Percentiles rank a stretch among this genome's conserved stretches.
Conservation (phyloP, 2,888 invertebrate species). For the Copidosoma aretas region DNA sequence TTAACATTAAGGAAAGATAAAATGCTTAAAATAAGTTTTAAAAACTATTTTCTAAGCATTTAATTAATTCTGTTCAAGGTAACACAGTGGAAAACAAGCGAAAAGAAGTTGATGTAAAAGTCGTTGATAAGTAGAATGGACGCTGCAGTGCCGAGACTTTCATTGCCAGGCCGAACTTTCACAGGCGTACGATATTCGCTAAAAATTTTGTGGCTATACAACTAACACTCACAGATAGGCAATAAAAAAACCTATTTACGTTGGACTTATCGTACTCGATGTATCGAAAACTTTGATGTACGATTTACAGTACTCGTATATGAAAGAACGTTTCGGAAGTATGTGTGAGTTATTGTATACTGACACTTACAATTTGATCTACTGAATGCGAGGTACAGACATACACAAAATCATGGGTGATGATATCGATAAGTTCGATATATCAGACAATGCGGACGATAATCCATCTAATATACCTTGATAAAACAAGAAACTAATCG, state of each 20-base stretch:
- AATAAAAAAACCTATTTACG: constrained; percentile 52
- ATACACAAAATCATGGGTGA: constrained; percentile 37
- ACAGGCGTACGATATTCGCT: constrained; percentile 50
- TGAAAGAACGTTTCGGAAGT: not conserved
- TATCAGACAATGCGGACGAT: constrained; percentile 20
- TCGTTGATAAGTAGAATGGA: not conserved
- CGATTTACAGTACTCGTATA: constrained; percentile 8
- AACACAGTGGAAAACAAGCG: constrained; percentile 61
- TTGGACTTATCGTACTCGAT: constrained; percentile 39
- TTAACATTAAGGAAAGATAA: constrained; percentile 52
- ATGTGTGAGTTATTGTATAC: not conserved
- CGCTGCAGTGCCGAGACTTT: not conserved
- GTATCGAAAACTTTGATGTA: constrained; percentile 7
- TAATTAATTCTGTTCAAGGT: constrained; percentile 54
- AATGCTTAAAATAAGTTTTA: constrained; percentile 52
- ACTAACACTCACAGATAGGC: constrained; percentile 49
- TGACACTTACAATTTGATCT: constrained; percentile 1
- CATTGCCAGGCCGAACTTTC: constrained; percentile 47
- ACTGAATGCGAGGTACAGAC: constrained; percentile 46
- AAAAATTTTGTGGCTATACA: constrained; percentile 43
- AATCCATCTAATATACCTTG: constrained; percentile 34
- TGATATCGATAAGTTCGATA: not conserved
- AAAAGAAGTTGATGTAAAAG: constrained; percentile 55
- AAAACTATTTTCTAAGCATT: constrained; percentile 57
- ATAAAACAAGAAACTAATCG: constrained; percentile 45